Base-by-base conservation (phyloP, 1,140 invertebrate species). In the Cotesia vestalis region DNA sequence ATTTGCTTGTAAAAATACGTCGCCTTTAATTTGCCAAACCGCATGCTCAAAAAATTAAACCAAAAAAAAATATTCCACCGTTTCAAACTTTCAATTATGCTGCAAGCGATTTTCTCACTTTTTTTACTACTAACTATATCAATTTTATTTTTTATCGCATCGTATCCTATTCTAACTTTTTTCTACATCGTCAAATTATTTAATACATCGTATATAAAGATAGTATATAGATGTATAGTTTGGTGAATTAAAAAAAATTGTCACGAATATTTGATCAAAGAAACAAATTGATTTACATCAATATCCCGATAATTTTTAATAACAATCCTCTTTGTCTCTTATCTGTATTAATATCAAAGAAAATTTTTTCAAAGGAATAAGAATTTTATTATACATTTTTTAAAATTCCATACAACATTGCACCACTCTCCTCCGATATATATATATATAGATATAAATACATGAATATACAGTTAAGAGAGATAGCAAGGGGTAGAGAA, bases 1-100 rank as follows among this genome's bases (percentile, higher is more conserved):
- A 78, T 80, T 79, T 77, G 72, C 78, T 81, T 79, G 78, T 79
- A 79, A 83, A 83, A 82, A 82, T 82, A 78, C 80, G 60, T 36
- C 52, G 51, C 55, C 71, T 77, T 77, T 76, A 76, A 80, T 80
- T 80, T 78, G 55, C 73, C 75, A 76, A 79, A 77, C 73, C 78
- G 68, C 77, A 72, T 69, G 51, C 72, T 63, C 73, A 77, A 81
- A 83, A 81, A 79, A 79, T 78, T 77, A 70, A 36, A 64, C 4
- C 3, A 14, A 36, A 14, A 14, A 14, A 46, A 46, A 46, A 46
- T 46, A 46, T 11, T 46, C 11, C 5, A 2, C 40, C 40, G 40
- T 11, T 46, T 46, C 8, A 46, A 11, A 46, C 64, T 46, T 38
- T 57, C 53, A 34, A 27, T 69, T 60, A 46, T 53, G 66, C 53